Evolutionary conservation across 2,888 invertebrate genomes (phyloP).

Genomic region (Sesia apiformis): DNA sequence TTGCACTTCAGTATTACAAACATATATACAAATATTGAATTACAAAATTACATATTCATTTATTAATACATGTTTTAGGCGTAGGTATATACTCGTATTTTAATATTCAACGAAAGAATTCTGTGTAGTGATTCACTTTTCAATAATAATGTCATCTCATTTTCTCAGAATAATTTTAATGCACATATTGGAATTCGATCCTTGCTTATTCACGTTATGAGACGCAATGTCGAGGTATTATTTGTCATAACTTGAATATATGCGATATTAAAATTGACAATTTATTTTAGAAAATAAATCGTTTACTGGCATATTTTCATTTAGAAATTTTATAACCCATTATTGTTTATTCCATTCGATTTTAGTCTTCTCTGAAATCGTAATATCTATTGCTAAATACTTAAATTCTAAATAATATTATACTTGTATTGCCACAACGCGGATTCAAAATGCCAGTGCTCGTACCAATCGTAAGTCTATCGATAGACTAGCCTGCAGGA

Average conservation of each 20-base stretch:
- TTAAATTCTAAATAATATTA: too few species aligned
- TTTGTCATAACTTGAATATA: too few species aligned
- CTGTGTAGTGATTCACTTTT: background rate
- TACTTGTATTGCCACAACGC: background rate
- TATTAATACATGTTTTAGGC: background rate
- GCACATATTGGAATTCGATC: background rate
- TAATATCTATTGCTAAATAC: too few species aligned
- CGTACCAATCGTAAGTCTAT: background rate
- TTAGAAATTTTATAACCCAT: too few species aligned
- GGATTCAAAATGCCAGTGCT: background rate
- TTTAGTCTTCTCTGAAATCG: too few species aligned
- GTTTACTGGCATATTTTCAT: too few species aligned
- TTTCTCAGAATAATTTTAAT: background rate
- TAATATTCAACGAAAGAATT: background rate
- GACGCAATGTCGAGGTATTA: too few species aligned
- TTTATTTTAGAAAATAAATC: too few species aligned
- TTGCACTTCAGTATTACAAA: slow-evolving; percentile 1
- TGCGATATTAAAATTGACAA: too few species aligned
- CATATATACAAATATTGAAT: slow-evolving; percentile 15
- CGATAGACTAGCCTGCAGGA: slow-evolving; percentile 31
- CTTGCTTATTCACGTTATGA: too few species aligned
- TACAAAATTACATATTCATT: background rate
- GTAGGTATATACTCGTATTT: background rate
- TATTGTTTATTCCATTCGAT: too few species aligned
- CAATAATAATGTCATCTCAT: background rate